These are phyloP conservation scores for Sarcoramphus papa DNA, from an alignment of 2,797 vertebrate genomes.

Conservation along the genomic window DNA sequence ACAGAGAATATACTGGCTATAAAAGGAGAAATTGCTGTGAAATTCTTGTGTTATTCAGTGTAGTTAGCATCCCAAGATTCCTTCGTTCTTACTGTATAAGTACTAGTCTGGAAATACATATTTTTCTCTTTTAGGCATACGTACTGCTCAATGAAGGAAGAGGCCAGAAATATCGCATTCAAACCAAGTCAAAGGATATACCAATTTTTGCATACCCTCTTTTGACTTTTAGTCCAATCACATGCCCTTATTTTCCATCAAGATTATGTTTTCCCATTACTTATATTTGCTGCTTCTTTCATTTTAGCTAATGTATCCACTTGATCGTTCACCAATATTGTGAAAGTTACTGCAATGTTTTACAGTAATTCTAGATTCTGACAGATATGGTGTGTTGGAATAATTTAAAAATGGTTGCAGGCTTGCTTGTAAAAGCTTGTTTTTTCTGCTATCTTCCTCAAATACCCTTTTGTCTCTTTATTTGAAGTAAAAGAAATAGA, in stretches of 20 bases:
- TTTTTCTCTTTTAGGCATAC: not conserved
- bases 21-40: not conserved
- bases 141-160: not conserved
- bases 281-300: not conserved
- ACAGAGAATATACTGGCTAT: not conserved
- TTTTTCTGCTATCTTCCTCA: not conserved
- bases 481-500: not conserved
- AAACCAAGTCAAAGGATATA: not conserved
- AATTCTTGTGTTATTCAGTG: not conserved
- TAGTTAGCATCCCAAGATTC: not conserved
- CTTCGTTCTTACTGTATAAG: not conserved
- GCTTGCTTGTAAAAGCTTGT: not conserved
- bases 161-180: not conserved
- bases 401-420: not conserved
- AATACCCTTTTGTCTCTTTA: not conserved
- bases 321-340: not conserved
- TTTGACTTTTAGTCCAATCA: not conserved
- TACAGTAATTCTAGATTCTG: not conserved
- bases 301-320: not conserved
- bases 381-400: not conserved
- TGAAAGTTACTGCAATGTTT: not conserved
- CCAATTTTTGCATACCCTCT: not conserved
- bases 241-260: not conserved
- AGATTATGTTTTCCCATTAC: not conserved
- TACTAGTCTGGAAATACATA: not conserved